Conservation (phyloP, 2,888 invertebrate species). For the Pristionchus fissidentatus region DNA sequence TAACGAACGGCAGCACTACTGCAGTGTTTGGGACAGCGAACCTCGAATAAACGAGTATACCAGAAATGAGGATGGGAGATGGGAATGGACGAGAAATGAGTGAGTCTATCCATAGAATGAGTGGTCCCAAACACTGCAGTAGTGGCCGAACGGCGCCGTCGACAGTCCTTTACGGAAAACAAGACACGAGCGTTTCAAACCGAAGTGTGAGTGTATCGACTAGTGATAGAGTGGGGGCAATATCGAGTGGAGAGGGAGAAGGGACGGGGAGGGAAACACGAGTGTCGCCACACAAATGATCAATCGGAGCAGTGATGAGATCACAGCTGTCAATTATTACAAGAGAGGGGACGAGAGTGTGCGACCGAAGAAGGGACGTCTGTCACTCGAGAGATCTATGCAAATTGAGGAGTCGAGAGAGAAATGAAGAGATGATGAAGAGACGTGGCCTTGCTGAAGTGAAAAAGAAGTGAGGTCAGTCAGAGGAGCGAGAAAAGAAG, state of each 20-base stretch:
- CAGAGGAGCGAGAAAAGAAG: background rate
- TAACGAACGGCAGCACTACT: no score
- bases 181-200: background rate
- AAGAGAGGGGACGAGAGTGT: background rate
- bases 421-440: background rate
- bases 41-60: no score
- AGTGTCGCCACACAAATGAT: constrained; percentile 12
- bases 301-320: constrained; percentile 8
- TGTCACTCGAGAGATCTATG: background rate
- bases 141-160: no score
- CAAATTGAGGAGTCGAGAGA: background rate
- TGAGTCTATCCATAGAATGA: no score
- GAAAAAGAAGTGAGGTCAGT: constrained; percentile 21
- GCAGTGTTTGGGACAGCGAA: no score
- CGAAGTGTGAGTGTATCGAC: background rate
- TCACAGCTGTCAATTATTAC: constrained; percentile 33
- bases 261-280: constrained; percentile 13
- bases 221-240: constrained; percentile 35
- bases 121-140: no score
- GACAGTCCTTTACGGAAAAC: constrained; percentile 4
- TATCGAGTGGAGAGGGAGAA: background rate
- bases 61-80: no score
- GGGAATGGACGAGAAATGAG: no score
- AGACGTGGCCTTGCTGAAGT: background rate
- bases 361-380: background rate